These are phyloP conservation scores for Eugnorisma glareosa DNA, from an alignment of 2,888 invertebrate genomes.

Conservation along the genomic window DNA sequence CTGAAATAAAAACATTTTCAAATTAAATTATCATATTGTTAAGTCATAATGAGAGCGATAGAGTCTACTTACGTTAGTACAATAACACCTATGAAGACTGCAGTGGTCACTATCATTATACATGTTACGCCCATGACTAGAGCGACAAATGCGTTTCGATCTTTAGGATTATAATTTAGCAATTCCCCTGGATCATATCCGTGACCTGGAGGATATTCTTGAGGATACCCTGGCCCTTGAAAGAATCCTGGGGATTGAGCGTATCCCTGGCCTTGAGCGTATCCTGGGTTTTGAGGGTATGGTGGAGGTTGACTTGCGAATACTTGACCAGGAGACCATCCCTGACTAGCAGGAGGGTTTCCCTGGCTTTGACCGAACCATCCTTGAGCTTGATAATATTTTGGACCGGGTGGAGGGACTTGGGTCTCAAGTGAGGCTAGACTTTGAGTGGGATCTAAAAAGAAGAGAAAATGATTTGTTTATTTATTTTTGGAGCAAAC, in stretches of 20 bases:
- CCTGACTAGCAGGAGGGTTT: no score
- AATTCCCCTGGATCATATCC: no score
- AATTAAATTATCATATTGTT: background rate
- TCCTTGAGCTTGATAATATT: background rate
- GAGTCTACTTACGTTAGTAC: conserved; percentile 35
- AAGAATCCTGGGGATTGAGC: no score
- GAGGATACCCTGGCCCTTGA: no score
- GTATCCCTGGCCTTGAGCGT: no score
- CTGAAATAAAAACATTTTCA: background rate
- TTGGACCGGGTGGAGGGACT: background rate
- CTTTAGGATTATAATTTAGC: background rate
- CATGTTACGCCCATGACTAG: conserved; percentile 43
- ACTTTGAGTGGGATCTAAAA: conserved; percentile 22
- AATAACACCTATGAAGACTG: background rate
- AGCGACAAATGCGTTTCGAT: conserved; percentile 63
- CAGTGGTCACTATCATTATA: conserved; percentile 39
- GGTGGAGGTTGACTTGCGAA: background rate
- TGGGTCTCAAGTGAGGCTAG: background rate
- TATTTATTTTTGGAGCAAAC: background rate
- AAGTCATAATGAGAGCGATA: background rate
- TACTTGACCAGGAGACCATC: background rate
- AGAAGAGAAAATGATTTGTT: background rate
- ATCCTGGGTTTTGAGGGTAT: background rate
- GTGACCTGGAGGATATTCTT: background rate
- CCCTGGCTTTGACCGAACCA: background rate